A percentile compares a stretch with the other conserved stretches of the same genome.
These are phyloP conservation scores for Beris morrisii DNA, from an alignment of 2,888 invertebrate species.

Conservation along the genomic window DNA sequence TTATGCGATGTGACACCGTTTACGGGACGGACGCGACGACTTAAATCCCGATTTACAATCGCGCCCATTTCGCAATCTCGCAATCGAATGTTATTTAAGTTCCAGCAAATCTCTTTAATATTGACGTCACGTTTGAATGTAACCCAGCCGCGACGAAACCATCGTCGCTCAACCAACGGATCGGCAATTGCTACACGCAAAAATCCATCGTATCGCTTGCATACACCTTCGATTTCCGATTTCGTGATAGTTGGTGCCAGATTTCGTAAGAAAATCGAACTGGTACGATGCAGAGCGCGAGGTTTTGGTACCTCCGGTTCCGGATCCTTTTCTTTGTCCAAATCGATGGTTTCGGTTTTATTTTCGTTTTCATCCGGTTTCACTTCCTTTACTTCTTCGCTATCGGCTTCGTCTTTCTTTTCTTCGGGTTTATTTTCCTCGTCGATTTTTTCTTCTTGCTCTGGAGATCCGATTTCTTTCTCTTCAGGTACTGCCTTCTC, in stretches of 20 bases:
- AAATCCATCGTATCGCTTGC: slow-evolving; percentile 90
- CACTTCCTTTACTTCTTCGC: slow-evolving; percentile 40
- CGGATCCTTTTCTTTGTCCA: slow-evolving; percentile 57
- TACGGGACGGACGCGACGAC: slow-evolving; percentile 88
- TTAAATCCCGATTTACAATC: slow-evolving; percentile 94
- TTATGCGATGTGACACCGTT: slow-evolving; percentile 90
- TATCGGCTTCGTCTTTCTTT: slow-evolving; percentile 39
- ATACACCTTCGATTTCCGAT: slow-evolving; percentile 94
- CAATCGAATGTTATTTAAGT: slow-evolving; percentile 86
- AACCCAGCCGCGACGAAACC: slow-evolving; percentile 97
- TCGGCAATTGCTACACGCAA: slow-evolving; percentile 95
- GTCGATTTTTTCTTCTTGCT: slow-evolving; percentile 44
- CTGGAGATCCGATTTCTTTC: slow-evolving; percentile 32
- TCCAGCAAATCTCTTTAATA: slow-evolving; percentile 99
- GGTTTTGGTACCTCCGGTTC: slow-evolving; percentile 59
- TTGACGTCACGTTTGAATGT: slow-evolving; percentile 96
- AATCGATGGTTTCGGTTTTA: slow-evolving; percentile 55
- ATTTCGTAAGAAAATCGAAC: slow-evolving; percentile 95
- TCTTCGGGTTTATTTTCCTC: slow-evolving; percentile 50
- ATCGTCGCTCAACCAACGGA: slow-evolving; percentile 92
- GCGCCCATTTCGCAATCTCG: slow-evolving; percentile 63
- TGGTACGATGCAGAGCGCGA: slow-evolving; percentile 88
- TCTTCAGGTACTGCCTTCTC: slow-evolving; percentile 15
- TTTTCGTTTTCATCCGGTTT: slow-evolving; percentile 41
- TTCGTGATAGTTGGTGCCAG: slow-evolving; percentile 94